A percentile compares a stretch with the other conserved stretches of the same genome.
These are phyloP conservation scores for Unio delphinus DNA, from an alignment of 2,888 invertebrate genomes.

Conservation along the genomic window DNA sequence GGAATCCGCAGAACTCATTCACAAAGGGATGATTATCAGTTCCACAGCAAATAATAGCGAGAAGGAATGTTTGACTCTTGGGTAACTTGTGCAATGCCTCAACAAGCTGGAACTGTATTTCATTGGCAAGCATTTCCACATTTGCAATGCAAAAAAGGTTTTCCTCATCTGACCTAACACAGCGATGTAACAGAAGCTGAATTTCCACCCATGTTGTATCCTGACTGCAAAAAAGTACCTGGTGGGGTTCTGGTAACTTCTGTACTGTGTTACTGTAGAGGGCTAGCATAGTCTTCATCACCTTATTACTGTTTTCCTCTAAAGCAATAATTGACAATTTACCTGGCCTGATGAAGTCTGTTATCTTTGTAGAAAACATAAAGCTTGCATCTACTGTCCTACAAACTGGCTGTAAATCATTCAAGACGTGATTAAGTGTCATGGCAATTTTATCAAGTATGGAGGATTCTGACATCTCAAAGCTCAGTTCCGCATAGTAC, in stretches of 20 bases:
- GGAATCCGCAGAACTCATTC: conserved; percentile 21
- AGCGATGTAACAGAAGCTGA: conserved; percentile 32
- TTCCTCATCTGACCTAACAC: conserved; percentile 11
- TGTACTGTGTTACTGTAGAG: conserved; percentile 36
- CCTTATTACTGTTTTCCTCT: conserved; percentile 33
- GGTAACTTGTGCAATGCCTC: conserved; percentile 19
- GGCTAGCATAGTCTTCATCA: conserved; percentile 38
- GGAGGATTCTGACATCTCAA: neutral
- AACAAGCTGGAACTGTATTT: conserved; percentile 39
- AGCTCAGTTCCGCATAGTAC: neutral
- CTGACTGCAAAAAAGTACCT: conserved; percentile 39
- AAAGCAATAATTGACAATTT: conserved; percentile 30
- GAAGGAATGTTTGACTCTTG: conserved; percentile 5
- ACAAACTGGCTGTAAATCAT: conserved; percentile 3
- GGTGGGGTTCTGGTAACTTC: conserved; percentile 37
- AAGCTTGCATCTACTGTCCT: conserved; percentile 8
- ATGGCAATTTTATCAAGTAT: conserved; percentile 17
- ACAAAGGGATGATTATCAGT: conserved; percentile 36
- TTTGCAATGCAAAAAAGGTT: conserved; percentile 38
- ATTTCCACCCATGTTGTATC: conserved; percentile 43
- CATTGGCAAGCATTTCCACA: conserved; percentile 39
- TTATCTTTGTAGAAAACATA: conserved; percentile 10
- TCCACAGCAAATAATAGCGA: conserved; percentile 44
- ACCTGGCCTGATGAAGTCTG: conserved; percentile 31
- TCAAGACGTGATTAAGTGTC: conserved; percentile 18